phyloP scores from a whole-genome alignment of 2,888 invertebrate genomes.

The Prenolepis imparis region DNA sequence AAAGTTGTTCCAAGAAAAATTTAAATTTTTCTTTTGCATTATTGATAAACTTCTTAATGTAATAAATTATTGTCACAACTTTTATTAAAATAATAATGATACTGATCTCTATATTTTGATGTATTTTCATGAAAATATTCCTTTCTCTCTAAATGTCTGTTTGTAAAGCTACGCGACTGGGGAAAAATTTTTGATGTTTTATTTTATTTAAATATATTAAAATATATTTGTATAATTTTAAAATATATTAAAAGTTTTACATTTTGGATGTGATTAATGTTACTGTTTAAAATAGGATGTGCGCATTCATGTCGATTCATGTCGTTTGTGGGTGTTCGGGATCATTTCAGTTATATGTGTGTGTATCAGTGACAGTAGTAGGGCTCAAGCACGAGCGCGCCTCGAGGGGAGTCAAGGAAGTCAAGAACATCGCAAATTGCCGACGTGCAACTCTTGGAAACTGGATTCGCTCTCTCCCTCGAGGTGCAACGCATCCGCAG shows the following conservation, averaged over 20 bases:
- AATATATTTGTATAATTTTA: not conserved
- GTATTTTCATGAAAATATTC: not conserved
- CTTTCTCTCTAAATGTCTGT: not conserved
- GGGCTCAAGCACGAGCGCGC: slow-evolving; percentile 24
- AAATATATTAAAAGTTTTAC: not conserved
- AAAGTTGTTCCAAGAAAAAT: not conserved
- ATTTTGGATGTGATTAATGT: not conserved
- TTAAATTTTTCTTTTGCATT: not conserved
- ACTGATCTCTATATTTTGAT: not conserved
- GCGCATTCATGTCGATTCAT: not conserved
- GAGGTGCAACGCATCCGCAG: slow-evolving; percentile 63
- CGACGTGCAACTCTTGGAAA: slow-evolving; percentile 69
- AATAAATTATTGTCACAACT: slow-evolving; percentile 2
- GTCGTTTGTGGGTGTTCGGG: not conserved
- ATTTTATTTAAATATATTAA: not conserved
- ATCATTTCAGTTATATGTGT: not conserved
- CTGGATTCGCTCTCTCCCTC: slow-evolving; percentile 58
- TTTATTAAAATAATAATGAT: not conserved
- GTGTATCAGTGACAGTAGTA: slow-evolving; percentile 24
- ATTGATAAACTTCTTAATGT: not conserved
- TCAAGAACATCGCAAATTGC: slow-evolving; percentile 66
- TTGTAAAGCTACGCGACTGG: not conserved
- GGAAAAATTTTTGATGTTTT: not conserved
- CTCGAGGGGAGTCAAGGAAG: slow-evolving; percentile 51
- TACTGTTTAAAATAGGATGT: not conserved